phyloP scores from a whole-genome alignment of 2,113 vertebrate genomes.

The Trematomus loennbergii region DNA sequence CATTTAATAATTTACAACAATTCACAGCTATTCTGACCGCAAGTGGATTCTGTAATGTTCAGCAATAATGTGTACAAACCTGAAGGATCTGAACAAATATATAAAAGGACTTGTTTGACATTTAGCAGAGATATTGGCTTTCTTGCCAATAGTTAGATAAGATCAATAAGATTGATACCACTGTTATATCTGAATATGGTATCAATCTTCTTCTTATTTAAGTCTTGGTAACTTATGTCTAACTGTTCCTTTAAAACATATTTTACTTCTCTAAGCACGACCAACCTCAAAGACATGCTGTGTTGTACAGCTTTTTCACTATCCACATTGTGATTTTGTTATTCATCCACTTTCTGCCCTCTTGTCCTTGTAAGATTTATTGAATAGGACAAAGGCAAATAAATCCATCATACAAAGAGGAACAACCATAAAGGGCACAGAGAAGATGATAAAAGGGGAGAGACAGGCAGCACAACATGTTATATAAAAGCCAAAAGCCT shows the following conservation, averaged over 20 bases:
- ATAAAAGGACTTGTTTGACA: neutral
- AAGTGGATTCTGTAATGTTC: neutral
- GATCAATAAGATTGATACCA: neutral
- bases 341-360: constrained; percentile 43
- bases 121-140: neutral
- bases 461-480: constrained; percentile 53
- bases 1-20: constrained; percentile 34
- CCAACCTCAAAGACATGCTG: neutral
- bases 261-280: neutral
- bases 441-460: constrained; percentile 58
- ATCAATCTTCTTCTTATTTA: neutral
- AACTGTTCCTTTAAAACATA: neutral
- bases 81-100: neutral
- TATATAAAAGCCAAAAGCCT: constrained; percentile 57
- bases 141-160: neutral
- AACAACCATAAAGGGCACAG: constrained; percentile 63
- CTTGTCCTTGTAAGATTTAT: constrained; percentile 33
- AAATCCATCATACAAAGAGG: constrained; percentile 63
- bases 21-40: constrained; percentile 16
- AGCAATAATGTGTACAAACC: neutral
- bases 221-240: neutral
- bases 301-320: constrained; percentile 19
- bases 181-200: neutral
- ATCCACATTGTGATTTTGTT: constrained; percentile 21
- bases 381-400: constrained; percentile 59